A percentile compares a stretch with the other conserved stretches of the same genome.
phyloP scores from a whole-genome alignment of 1,140 invertebrate genomes.

The Aphaenogaster ashmeadi region DNA sequence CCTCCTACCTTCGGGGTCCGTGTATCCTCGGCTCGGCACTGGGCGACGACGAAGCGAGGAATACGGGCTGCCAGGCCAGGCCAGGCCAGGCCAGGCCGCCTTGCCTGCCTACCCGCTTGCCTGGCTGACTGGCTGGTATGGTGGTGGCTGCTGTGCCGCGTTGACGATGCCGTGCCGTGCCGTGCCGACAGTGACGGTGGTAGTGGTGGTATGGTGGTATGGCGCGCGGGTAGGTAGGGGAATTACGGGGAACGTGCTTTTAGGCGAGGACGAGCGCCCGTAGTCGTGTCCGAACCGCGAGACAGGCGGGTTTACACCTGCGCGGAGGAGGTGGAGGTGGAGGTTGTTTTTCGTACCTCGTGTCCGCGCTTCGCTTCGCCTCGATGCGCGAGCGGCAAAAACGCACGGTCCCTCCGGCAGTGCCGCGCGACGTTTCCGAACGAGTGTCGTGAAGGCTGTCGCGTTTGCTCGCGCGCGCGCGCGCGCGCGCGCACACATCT shows the following conservation, averaged over 20 bases:
- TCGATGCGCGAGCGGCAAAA: constrained; percentile 23
- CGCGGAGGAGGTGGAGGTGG: background rate
- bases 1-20: constrained; percentile 73
- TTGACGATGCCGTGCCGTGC: constrained; percentile 27
- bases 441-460: background rate
- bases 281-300: constrained; percentile 74
- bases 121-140: constrained; percentile 14
- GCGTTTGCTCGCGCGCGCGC: background rate
- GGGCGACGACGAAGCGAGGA: constrained; percentile 51
- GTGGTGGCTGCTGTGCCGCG: constrained; percentile 24
- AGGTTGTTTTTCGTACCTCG: constrained; percentile 23
- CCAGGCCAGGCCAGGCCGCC: background rate
- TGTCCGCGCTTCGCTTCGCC: background rate
- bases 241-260: constrained; percentile 76
- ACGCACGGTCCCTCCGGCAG: background rate
- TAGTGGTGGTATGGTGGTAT: background rate
- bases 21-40: constrained; percentile 75
- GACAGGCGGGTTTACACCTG: constrained; percentile 9
- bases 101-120: background rate
- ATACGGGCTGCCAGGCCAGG: constrained; percentile 13
- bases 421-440: background rate
- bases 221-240: constrained; percentile 37
- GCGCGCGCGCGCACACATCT: background rate
- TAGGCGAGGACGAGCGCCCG: constrained; percentile 75
- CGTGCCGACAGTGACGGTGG: background rate